Conservation (phyloP, 2,797 vertebrate species). For the Paratrypauchen microcephalus region DNA sequence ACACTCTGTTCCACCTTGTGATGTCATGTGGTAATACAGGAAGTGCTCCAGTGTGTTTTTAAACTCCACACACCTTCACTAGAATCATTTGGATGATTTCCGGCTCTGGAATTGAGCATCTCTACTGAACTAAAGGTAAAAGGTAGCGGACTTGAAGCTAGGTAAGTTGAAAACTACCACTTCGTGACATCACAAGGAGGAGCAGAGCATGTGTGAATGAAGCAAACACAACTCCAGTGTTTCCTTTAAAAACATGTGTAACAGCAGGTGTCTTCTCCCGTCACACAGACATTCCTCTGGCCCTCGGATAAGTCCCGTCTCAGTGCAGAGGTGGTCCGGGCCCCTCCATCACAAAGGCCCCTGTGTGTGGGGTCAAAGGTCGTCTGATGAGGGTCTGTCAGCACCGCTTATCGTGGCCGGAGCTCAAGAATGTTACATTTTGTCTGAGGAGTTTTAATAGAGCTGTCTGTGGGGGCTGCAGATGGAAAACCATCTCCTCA, state of each 20-base stretch:
- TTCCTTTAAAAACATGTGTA: too few species aligned
- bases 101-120: too few species aligned
- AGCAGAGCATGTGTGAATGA: too few species aligned
- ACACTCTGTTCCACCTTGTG: too few species aligned
- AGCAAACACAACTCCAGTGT: not conserved
- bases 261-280: constrained; percentile 36
- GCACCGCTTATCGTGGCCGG: constrained; percentile 49
- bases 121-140: too few species aligned
- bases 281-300: constrained; percentile 19
- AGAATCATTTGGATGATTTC: too few species aligned
- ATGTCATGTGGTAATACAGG: too few species aligned
- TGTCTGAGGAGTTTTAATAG: not conserved
- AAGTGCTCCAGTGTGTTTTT: too few species aligned
- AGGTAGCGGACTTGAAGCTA: too few species aligned
- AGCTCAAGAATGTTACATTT: constrained; percentile 3
- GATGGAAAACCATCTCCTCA: constrained; percentile 5
- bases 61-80: too few species aligned
- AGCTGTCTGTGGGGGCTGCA: not conserved
- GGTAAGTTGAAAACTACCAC: too few species aligned
- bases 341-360: constrained; percentile 54
- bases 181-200: too few species aligned
- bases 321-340: constrained; percentile 25
- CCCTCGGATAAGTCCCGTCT: constrained; percentile 48
- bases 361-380: constrained; percentile 43
- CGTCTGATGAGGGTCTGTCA: constrained; percentile 64